Evolutionary conservation across 2,888 invertebrate genomes (phyloP).

Genomic region (Plusia festucae): DNA sequence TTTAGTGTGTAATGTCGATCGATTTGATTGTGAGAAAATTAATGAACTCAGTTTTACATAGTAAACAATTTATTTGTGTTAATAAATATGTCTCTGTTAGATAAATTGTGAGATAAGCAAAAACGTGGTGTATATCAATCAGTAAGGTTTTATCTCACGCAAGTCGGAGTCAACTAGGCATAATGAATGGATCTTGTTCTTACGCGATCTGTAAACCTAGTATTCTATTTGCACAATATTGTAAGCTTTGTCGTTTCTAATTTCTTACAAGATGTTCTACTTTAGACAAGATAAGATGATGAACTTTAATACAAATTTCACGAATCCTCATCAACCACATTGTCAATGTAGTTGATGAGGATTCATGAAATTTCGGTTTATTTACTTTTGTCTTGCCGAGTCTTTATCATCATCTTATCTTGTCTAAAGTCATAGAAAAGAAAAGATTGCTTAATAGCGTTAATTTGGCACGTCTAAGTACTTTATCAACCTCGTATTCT

Average conservation of each 20-base stretch:
- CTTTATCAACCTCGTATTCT: too few species aligned
- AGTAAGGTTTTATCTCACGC: slow-evolving; percentile 46
- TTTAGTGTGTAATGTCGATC: slow-evolving; percentile 52
- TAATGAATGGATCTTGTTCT: slow-evolving; percentile 47
- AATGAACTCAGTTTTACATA: slow-evolving; percentile 41
- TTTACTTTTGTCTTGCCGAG: too few species aligned
- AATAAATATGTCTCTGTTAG: slow-evolving; percentile 51
- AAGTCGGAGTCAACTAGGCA: slow-evolving; percentile 35
- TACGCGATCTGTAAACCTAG: slow-evolving; percentile 26
- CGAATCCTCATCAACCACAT: too few species aligned
- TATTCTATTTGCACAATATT: slow-evolving; percentile 33
- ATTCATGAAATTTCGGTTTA: too few species aligned
- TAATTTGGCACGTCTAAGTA: too few species aligned
- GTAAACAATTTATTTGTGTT: slow-evolving; percentile 45
- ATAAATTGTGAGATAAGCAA: slow-evolving; percentile 48
- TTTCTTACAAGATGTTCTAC: not conserved
- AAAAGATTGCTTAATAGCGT: too few species aligned
- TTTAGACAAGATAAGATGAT: too few species aligned
- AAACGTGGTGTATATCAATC: slow-evolving; percentile 52
- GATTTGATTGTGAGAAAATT: slow-evolving; percentile 52
- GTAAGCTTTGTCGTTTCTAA: slow-evolving; percentile 6
- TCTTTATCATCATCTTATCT: too few species aligned
- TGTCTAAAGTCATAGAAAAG: too few species aligned
- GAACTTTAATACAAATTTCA: too few species aligned
- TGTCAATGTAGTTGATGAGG: too few species aligned